Percentiles rank a stretch among this genome's conserved stretches.
These are phyloP conservation scores for Anoplopoma fimbria DNA, from an alignment of 2,113 vertebrate species.

Conservation along the genomic window DNA sequence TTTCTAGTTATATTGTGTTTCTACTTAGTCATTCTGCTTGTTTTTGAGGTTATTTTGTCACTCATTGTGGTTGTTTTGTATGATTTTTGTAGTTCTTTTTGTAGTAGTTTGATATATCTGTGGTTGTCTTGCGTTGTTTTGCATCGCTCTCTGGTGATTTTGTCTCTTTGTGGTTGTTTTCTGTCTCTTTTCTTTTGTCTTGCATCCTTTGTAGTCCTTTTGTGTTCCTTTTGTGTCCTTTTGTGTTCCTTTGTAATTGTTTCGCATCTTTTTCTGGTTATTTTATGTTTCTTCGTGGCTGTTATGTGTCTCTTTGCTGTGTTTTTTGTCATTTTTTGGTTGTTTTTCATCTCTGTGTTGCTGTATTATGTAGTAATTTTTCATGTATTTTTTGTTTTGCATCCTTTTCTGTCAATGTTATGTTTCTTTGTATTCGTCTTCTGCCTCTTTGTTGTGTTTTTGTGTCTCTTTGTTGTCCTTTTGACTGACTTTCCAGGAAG, in stretches of 20 bases:
- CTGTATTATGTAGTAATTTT: too few species aligned
- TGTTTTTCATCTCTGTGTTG: too few species aligned
- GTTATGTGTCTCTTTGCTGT: background rate
- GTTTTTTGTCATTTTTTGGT: too few species aligned
- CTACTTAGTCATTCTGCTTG: too few species aligned
- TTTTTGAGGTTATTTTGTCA: too few species aligned
- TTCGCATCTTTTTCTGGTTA: background rate
- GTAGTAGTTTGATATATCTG: too few species aligned
- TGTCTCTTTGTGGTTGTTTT: background rate
- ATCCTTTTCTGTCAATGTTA: too few species aligned
- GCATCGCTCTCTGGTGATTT: background rate
- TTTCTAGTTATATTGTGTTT: background rate
- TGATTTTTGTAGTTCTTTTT: background rate
- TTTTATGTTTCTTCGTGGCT: fast-evolving
- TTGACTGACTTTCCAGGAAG: too few species aligned
- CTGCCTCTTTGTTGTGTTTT: background rate
- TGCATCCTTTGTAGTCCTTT: background rate
- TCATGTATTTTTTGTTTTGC: too few species aligned
- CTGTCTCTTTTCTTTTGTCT: too few species aligned
- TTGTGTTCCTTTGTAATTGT: background rate
- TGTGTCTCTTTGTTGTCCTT: background rate
- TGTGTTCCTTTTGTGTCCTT: background rate
- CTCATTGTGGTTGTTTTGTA: background rate
- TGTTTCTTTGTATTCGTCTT: too few species aligned
- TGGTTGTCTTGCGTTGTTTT: background rate